Percentiles rank a stretch among this genome's conserved stretches.
phyloP scores from a whole-genome alignment of 2,797 vertebrate genomes.

The Apogon hyalosoma region DNA sequence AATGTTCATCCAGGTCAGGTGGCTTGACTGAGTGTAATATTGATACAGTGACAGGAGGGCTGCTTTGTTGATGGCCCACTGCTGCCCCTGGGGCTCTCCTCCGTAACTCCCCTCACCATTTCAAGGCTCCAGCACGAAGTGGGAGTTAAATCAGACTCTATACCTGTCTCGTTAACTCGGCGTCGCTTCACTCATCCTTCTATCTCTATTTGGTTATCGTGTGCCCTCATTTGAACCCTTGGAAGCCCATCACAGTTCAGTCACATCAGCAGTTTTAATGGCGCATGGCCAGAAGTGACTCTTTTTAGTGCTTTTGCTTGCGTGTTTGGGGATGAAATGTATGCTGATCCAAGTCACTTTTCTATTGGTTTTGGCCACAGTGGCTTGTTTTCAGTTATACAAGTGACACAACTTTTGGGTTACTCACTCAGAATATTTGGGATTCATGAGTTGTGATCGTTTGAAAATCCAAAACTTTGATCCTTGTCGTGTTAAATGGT shows the following conservation, averaged over 20 bases:
- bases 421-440: background rate
- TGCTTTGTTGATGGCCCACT: conserved; percentile 26
- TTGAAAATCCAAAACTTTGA: too few relatives aligned
- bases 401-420: conserved; percentile 15
- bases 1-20: background rate
- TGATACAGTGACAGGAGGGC: conserved; percentile 16
- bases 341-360: conserved; percentile 7
- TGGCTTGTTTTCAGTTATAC: background rate
- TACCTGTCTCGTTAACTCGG: conserved; percentile 36
- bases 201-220: conserved; percentile 17
- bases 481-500: too few relatives aligned
- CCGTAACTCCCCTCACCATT: conserved; percentile 25
- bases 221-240: conserved; percentile 10
- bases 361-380: conserved; percentile 9
- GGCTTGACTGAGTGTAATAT: conserved; percentile 9
- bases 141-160: conserved; percentile 50
- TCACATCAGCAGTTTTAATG: conserved; percentile 35
- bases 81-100: conserved; percentile 25
- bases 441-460: conserved; percentile 8
- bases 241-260: conserved; percentile 29
- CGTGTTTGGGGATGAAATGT: conserved; percentile 22
- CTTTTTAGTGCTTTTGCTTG: conserved; percentile 6
- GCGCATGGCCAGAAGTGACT: conserved; percentile 7
- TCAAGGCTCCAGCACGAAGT: conserved; percentile 46
- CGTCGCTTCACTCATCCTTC: conserved; percentile 12